A percentile compares a stretch with the other conserved stretches of the same genome.
Conservation (phyloP, 2,888 invertebrate species). For the Seladonia tumulorum region DNA sequence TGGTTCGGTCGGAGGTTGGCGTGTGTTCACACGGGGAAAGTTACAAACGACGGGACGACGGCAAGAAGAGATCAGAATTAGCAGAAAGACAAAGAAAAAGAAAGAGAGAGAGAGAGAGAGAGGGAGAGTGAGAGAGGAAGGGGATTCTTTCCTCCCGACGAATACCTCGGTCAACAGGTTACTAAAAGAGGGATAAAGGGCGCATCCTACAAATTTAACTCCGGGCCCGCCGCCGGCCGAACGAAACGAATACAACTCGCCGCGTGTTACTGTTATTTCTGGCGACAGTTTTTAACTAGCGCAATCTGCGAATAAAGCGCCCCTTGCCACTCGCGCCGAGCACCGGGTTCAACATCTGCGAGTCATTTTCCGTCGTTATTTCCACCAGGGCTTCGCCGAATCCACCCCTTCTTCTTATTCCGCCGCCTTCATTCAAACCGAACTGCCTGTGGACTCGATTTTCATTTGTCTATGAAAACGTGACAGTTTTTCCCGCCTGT, state of each 20-base stretch:
- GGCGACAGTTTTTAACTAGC: slow-evolving; percentile 65
- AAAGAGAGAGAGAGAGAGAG: neutral
- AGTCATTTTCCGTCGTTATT: slow-evolving; percentile 68
- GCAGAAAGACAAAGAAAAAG: neutral
- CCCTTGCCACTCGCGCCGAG: slow-evolving; percentile 38
- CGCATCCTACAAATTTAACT: slow-evolving; percentile 57
- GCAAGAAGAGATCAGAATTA: slow-evolving; percentile 15
- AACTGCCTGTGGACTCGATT: slow-evolving; percentile 44
- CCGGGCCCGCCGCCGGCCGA: slow-evolving; percentile 39
- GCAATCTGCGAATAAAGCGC: slow-evolving; percentile 63
- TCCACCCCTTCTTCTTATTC: slow-evolving; percentile 36
- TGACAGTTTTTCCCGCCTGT: neutral
- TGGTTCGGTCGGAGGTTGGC: neutral
- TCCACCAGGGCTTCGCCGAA: slow-evolving; percentile 64
- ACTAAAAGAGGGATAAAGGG: slow-evolving; percentile 43
- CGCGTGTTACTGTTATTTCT: slow-evolving; percentile 59
- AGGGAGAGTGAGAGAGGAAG: neutral
- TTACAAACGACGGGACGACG: neutral
- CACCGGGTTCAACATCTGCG: slow-evolving; percentile 62
- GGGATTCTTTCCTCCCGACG: neutral
- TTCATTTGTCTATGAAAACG: slow-evolving; percentile 55
- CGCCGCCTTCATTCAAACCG: slow-evolving; percentile 27
- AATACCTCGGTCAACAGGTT: slow-evolving; percentile 54
- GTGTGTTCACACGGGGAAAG: too few relatives aligned
- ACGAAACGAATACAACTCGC: slow-evolving; percentile 58